Evolutionary conservation across 2,888 invertebrate genomes (phyloP), one percentile per base, ranked within the genome.

Genomic region (Pachliopta kotzebuea): DNA sequence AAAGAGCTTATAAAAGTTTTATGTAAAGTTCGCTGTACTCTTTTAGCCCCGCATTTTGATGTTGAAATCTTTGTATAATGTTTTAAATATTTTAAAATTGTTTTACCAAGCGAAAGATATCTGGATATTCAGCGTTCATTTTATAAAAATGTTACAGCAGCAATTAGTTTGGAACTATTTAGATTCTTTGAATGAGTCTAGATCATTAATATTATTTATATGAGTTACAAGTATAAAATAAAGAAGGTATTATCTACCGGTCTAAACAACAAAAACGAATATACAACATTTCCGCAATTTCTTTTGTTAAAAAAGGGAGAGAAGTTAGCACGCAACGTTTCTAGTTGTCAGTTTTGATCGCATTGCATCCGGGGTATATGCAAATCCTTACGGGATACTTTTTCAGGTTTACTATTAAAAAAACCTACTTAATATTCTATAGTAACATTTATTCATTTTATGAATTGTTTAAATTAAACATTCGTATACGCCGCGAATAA

Each of bases 1-100:
- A 60, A 64, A 60, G 49, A 58, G 63, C 63, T 64, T 56, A 64
- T 56, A 18, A 64, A 64, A 60, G 60, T 64, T 64, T 56, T 50
- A 50, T 37, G 11, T 56, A 59, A 64, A 63, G 58, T 58, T 63
- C 45, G 54, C 45, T 58, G 54, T 49, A 54, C 58, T 63, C 62
- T 52, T n/a, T 55, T 45, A 58, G 63, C 45, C 45, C 57, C 58
- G 63, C 58, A 63, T 54, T 63, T 54, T 58, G 58, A 63, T 58
- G 58, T 23, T 17, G 42, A 53, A 49, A 63, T 63, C 53, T 58
- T 45, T 24, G 8, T 31, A 56, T 26, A 42, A 20, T 24, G 37
- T 62, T 50, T 14, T 21, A 62, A 49, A 31, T 50, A 56, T 23
- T 56, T 56, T 50, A 42, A n/a, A 55, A 4, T 29, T 55, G 18